phyloP scores from a whole-genome alignment of 1,140 invertebrate genomes.

The Heliothis virescens region DNA sequence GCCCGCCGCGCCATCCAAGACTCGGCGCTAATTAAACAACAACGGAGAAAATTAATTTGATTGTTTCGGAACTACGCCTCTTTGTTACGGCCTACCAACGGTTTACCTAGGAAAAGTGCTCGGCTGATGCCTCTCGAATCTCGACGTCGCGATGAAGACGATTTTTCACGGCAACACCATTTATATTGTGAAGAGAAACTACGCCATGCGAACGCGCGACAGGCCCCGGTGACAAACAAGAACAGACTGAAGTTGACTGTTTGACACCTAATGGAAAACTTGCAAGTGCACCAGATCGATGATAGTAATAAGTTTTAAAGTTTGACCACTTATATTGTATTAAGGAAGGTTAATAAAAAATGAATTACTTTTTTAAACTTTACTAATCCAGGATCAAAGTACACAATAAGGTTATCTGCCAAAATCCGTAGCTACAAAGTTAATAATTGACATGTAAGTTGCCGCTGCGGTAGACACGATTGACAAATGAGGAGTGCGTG shows the following conservation, averaged over 20 bases:
- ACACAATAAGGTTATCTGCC: not conserved
- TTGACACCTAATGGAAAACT: constrained; percentile 75
- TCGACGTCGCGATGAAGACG: constrained; percentile 57
- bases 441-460: constrained; percentile 28
- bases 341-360: too few relatives aligned
- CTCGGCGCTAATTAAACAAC: constrained; percentile 84
- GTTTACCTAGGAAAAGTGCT: constrained; percentile 79
- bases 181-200: constrained; percentile 61
- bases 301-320: not conserved
- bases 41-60: constrained; percentile 84
- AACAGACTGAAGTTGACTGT: constrained; percentile 72
- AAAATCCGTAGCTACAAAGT: constrained; percentile 4
- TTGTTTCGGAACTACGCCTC: constrained; percentile 82
- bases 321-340: not conserved
- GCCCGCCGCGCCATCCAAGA: constrained; percentile 79
- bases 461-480: constrained; percentile 20
- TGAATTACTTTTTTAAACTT: not conserved
- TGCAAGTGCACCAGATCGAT: constrained; percentile 72
- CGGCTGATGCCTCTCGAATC: constrained; percentile 63
- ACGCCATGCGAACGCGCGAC: constrained; percentile 63
- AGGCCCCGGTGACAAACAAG: constrained; percentile 68
- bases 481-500: constrained; percentile 72
- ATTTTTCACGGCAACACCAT: constrained; percentile 65
- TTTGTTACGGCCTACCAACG: constrained; percentile 72
- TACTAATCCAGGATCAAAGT: not conserved